Base-by-base conservation (phyloP, 2,113 vertebrate genomes). In the Lampris incognitus region DNA sequence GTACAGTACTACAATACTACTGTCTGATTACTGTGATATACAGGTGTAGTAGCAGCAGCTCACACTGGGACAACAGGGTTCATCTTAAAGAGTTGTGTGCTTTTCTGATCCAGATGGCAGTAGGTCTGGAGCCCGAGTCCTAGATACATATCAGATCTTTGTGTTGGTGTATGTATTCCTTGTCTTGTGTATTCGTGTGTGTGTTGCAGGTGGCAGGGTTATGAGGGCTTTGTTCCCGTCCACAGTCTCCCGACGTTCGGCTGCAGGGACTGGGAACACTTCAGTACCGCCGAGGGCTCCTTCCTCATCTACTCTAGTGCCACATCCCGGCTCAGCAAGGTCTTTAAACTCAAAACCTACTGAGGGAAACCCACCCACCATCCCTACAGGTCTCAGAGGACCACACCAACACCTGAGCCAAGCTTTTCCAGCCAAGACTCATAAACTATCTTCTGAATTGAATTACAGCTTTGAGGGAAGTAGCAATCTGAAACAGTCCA, bases 241-340 rank as follows among this genome's bases (percentile, higher is more conserved):
- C 97, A 98, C 77, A 94, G 84, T 56, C 95, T 98, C 1, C 96
- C 95, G 0, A 98, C 97, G 0, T 88, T 97, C 0, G 97, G 97
- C 89, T 98, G 97, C 61, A 92, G 96, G 40, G 97, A 98, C 88
- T 98, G 97, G 97, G 97, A 98, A 80, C 90, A 95, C 0, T 97
- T 98, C 78, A 93, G 85, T 85, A 96, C 95, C 0, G 0, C 88
- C 0, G 87, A 95, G 2, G 96, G 96, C n/a, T 95, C 95, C 85
- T 98, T 94, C 91, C 95, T 98, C 56, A 66, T 98, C 83, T 97
- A 97, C 90, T 98, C 97, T 73, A 99, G 97, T 0, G 97, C 97
- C 87, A 97, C 94, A 80, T 95, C 97, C 70, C 94, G 95, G 0
- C 94, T 96, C 41, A 97, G 97, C 90, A 97, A 95, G 81, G 96